phyloP scores from a whole-genome alignment of 2,797 vertebrate genomes.

The Argentina silus region DNA sequence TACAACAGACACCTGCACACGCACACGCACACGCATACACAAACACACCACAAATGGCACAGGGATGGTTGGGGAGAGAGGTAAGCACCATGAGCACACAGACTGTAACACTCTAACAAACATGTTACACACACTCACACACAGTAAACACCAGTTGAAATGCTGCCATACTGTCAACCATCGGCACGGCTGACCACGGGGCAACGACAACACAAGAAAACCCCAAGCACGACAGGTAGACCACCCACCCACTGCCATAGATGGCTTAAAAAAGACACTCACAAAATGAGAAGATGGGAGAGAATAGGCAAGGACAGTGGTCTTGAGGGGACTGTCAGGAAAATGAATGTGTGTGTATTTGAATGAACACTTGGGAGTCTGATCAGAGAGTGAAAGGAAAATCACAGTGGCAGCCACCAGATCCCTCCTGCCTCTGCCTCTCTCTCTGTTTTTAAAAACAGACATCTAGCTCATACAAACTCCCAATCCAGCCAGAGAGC shows the following conservation, averaged over 20 bases:
- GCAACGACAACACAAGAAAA: constrained; percentile 12
- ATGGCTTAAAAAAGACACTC: constrained; percentile 25
- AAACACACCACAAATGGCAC: constrained; percentile 8
- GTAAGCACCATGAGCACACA: constrained; percentile 4
- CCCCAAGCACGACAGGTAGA: background rate
- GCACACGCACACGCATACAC: constrained; percentile 5
- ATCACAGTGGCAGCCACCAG: constrained; percentile 11
- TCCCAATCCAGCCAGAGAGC: too few species aligned
- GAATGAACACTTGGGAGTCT: constrained; percentile 1
- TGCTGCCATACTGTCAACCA: constrained; percentile 18
- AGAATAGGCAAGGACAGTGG: constrained; percentile 13
- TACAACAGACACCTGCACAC: constrained; percentile 15
- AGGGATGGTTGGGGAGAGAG: background rate
- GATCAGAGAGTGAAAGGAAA: constrained; percentile 14
- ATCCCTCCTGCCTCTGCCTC: constrained; percentile 1
- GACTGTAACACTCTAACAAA: too few species aligned
- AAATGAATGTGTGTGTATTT: constrained; percentile 17
- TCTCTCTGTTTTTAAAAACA: background rate
- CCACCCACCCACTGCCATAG: constrained; percentile 7
- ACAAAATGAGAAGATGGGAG: constrained; percentile 6
- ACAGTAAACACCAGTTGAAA: constrained; percentile 34
- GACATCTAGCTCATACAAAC: too few species aligned
- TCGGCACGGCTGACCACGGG: constrained; percentile 20
- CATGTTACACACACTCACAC: constrained; percentile 15
- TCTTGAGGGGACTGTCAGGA: constrained; percentile 3